Percentiles rank a stretch among this genome's conserved stretches.
Evolutionary conservation across 2,113 vertebrate genomes (phyloP).

Genomic region (Microtus richardsoni): DNA sequence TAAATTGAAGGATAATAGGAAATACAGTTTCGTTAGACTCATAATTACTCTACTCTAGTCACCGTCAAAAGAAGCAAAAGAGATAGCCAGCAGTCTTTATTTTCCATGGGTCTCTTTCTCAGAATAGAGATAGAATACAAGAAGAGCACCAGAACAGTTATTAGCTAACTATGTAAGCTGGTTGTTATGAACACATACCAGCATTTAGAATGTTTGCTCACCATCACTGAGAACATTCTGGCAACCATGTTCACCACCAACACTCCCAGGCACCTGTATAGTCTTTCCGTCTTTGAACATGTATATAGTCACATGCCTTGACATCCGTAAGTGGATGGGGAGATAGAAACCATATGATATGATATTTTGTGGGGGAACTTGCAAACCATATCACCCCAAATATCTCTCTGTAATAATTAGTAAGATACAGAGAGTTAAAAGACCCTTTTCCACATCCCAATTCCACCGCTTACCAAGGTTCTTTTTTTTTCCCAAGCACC

Average conservation of each 20-base stretch:
- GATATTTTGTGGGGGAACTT: not conserved
- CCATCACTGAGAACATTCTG: not conserved
- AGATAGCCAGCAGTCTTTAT: not conserved
- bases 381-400: not conserved
- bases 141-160: not conserved
- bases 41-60: not conserved
- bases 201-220: not conserved
- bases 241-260: not conserved
- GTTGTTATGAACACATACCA: not conserved
- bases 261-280: not conserved
- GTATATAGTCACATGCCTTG: not conserved
- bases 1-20: not conserved
- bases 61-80: not conserved
- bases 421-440: not conserved
- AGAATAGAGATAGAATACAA: not conserved
- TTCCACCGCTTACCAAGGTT: not conserved
- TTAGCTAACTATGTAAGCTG: not conserved
- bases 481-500: too few relatives aligned
- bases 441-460: not conserved
- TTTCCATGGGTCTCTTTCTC: not conserved
- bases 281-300: not conserved
- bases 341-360: not conserved
- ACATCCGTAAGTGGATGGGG: not conserved
- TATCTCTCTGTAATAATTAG: not conserved
- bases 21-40: not conserved